Percentiles rank a stretch among this genome's conserved stretches.
These are phyloP conservation scores for Caenorhabditis sp. DNA, from an alignment of 2,888 invertebrate genomes.

Conservation along the genomic window DNA sequence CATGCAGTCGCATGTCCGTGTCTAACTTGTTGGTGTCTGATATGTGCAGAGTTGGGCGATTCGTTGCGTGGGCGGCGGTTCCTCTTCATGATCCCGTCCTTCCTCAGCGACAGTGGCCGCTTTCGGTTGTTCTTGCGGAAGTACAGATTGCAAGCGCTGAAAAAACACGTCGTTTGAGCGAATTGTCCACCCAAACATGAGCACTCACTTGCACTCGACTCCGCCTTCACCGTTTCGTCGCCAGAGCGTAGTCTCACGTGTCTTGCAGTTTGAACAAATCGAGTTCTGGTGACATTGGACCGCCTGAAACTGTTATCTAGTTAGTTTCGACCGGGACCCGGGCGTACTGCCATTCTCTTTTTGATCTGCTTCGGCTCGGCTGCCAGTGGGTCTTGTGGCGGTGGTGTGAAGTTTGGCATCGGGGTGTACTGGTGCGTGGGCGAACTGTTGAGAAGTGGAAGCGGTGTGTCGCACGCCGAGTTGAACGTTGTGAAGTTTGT, in stretches of 20 bases:
- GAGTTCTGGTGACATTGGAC: slow-evolving; percentile 72
- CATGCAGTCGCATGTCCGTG: slow-evolving; percentile 52
- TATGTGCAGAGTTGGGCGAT: slow-evolving; percentile 50
- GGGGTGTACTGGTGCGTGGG: slow-evolving; percentile 37
- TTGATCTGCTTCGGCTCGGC: slow-evolving; percentile 58
- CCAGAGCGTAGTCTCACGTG: slow-evolving; percentile 70
- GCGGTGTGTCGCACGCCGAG: slow-evolving; percentile 36
- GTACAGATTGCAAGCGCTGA: slow-evolving; percentile 68
- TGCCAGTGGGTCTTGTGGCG: slow-evolving; percentile 70
- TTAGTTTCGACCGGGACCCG: neutral
- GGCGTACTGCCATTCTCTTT: slow-evolving; percentile 63
- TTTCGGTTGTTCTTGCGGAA: slow-evolving; percentile 67
- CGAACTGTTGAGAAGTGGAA: slow-evolving; percentile 35
- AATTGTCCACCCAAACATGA: neutral
- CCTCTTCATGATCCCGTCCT: slow-evolving; percentile 67
- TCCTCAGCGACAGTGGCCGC: slow-evolving; percentile 62
- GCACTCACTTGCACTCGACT: slow-evolving; percentile 69
- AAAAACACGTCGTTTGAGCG: too few species aligned
- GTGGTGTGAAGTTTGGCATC: slow-evolving; percentile 58
- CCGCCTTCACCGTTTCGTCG: slow-evolving; percentile 66
- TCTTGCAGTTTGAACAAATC: slow-evolving; percentile 69
- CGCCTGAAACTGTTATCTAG: slow-evolving; percentile 57
- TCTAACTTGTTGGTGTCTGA: slow-evolving; percentile 27
- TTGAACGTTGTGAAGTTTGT: slow-evolving; percentile 28
- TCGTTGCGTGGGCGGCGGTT: slow-evolving; percentile 68